A percentile compares a stretch with the other conserved stretches of the same genome.
phyloP scores from a whole-genome alignment of 1,140 invertebrate genomes.

The Zaprionus ornatus region DNA sequence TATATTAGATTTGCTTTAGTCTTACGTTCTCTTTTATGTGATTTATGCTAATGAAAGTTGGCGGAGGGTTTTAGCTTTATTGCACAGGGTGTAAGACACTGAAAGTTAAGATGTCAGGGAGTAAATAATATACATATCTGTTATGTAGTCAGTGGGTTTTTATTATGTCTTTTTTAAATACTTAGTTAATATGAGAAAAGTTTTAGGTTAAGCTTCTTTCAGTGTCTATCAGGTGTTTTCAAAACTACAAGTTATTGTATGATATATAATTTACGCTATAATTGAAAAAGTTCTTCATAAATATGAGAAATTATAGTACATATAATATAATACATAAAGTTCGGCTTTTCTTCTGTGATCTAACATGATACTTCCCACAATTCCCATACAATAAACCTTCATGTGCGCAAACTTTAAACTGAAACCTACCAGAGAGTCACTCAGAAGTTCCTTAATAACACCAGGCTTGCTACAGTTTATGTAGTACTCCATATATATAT shows the following conservation, averaged over 20 bases:
- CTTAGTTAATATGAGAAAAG: no score
- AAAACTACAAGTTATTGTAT: no score
- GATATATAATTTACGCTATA: no score
- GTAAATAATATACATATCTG: background rate
- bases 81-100: background rate
- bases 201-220: no score
- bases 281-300: background rate
- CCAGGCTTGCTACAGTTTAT: background rate
- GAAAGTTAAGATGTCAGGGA: background rate
- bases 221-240: no score
- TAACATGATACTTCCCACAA: no score
- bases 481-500: background rate
- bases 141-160: background rate
- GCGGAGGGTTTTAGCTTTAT: background rate
- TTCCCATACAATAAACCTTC: no score
- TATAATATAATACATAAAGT: no score
- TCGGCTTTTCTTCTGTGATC: no score
- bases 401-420: no score
- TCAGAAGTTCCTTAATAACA: background rate
- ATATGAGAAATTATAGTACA: no score
- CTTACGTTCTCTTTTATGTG: conserved; percentile 1
- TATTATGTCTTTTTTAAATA: background rate
- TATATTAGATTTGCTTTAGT: background rate
- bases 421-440: background rate
- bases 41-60: conserved; percentile 3